Evolutionary conservation across 2,888 invertebrate species (phyloP), one percentile per base, ranked within the genome.

Genomic region (Lutraria lutraria): DNA sequence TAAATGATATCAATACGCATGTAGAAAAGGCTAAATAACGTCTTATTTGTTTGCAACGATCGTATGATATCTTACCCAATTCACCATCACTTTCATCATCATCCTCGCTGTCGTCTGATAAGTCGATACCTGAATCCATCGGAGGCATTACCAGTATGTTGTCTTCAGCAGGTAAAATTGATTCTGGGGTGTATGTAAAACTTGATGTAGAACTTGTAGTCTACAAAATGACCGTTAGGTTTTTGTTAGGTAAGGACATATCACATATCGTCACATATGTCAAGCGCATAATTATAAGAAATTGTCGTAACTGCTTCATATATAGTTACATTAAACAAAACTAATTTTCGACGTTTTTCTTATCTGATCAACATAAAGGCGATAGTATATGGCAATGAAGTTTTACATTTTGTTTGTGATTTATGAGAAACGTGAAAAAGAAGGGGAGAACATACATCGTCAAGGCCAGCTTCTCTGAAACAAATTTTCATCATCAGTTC

Each of bases 381-480:
- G 43, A 43, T 43, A 8, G 43, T 8, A 43, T 43, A 43, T 43
- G 43, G 43, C 2, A 43, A 43, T 43, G 43, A 43, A 43, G 43
- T 43, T 43, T 43, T 43, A 43, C 43, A 43, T 4, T 43, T 43
- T n/a, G n/a, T n/a, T 43, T 43, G 8, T 43, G 43, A 43, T 43
- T 43, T 43, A 43, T 43, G 43, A 43, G 8, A 1, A 63, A 63
- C 12, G n/a, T 21, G 63, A 63, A 21, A 21, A n/a, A 63, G 10
- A 10, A n/a, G 25, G 63, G 34, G 3, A 76, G 13, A 31, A 85
- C 91, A 86, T 91, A 88, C 91, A 29, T 54, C 52, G 68, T 90
- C 89, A 21, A 91, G 81, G 21, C 90, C 92, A 43, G 92, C 90
- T 53, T 92, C 90, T 76, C 92, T 63, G 82, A 87, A 92, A 60